These are phyloP conservation scores for Rana temporaria DNA, from an alignment of 2,113 vertebrate genomes.

Conservation along the genomic window DNA sequence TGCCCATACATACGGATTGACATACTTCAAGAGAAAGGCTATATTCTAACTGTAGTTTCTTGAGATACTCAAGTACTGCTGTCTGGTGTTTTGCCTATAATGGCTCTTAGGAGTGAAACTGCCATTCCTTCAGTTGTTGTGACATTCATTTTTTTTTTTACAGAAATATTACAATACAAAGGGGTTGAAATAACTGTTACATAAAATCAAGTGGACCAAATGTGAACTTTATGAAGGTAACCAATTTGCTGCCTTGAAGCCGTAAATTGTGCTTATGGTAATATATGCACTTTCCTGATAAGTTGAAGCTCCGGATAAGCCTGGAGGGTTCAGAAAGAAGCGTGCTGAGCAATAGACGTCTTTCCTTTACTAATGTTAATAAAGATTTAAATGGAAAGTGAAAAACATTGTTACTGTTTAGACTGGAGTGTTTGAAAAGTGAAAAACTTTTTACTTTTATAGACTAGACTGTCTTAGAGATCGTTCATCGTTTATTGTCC, in stretches of 20 bases:
- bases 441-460: too few species aligned
- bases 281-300: slow-evolving; percentile 33
- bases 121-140: neutral
- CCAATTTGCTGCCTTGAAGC: neutral
- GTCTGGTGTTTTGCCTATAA: neutral
- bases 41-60: neutral
- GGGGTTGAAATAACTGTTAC: neutral
- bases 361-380: slow-evolving; percentile 35
- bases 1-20: neutral
- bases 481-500: too few species aligned
- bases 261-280: neutral
- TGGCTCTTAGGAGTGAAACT: neutral
- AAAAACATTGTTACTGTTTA: too few species aligned
- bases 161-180: neutral
- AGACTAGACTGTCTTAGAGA: too few species aligned
- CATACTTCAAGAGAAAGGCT: neutral
- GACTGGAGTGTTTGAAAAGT: too few species aligned
- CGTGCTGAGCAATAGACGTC: slow-evolving; percentile 35
- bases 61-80: neutral
- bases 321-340: neutral
- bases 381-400: slow-evolving; percentile 32
- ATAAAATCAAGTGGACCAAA: slow-evolving; percentile 42
- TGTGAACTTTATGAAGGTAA: neutral
- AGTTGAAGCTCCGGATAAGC: neutral
- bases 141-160: slow-evolving; percentile 24